phyloP scores from a whole-genome alignment of 2,888 invertebrate genomes.

The Drosophila pullipes region DNA sequence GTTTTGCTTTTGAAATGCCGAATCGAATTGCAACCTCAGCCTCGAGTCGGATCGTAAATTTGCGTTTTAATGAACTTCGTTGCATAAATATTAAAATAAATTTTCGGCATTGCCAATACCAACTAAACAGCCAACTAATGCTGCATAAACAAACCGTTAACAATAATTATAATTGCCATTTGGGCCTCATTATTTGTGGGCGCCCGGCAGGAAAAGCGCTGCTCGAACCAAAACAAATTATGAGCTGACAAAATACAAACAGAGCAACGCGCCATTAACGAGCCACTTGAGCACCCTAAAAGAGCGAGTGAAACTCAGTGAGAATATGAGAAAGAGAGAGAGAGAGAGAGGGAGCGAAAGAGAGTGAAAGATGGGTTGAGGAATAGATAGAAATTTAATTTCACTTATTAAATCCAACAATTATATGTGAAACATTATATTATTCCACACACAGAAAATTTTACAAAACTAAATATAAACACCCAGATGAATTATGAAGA shows the following conservation, averaged over 20 bases:
- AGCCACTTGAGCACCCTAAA: conserved; percentile 24
- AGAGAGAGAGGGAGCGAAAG: neutral
- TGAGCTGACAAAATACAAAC: conserved; percentile 79
- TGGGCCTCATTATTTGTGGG: conserved; percentile 71
- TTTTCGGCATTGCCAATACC: conserved; percentile 72
- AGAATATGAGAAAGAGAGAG: neutral
- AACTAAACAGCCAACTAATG: conserved; percentile 75
- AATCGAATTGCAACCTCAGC: conserved; percentile 74
- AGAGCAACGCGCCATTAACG: conserved; percentile 42
- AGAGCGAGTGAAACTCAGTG: conserved; percentile 3
- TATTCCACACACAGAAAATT: neutral
- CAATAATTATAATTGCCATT: conserved; percentile 81
- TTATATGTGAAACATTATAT: neutral
- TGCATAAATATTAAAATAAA: conserved; percentile 80
- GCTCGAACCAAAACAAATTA: conserved; percentile 60
- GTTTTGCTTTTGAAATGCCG: conserved; percentile 67
- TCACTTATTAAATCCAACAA: neutral
- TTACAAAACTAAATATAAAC: neutral
- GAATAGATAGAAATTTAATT: neutral
- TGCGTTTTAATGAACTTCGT: conserved; percentile 75
- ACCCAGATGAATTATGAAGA: neutral
- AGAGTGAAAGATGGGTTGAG: neutral
- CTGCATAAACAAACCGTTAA: conserved; percentile 75
- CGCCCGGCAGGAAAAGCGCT: conserved; percentile 72
- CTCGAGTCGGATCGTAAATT: conserved; percentile 66